Conservation (phyloP, 2,888 invertebrate genomes). For the Frankliniella fusca region DNA sequence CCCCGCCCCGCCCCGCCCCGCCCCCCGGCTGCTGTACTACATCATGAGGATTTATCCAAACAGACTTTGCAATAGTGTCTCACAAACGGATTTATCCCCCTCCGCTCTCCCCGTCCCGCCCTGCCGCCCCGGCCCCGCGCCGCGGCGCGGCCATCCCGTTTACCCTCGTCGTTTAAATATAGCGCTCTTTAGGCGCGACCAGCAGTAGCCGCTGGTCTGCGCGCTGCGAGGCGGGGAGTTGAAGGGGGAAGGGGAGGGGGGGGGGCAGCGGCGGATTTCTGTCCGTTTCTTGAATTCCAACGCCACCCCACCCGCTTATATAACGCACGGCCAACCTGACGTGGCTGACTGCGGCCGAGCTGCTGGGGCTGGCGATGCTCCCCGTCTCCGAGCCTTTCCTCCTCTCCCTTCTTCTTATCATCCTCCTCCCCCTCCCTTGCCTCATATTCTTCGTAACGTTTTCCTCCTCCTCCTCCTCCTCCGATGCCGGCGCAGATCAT, state of each 20-base stretch:
- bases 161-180: slow-evolving; percentile 15
- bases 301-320: background rate
- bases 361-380: too few relatives aligned
- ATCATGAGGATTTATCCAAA: background rate
- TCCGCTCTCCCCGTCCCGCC: background rate
- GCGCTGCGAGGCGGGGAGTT: slow-evolving; percentile 35
- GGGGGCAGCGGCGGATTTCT: slow-evolving; percentile 29
- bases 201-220: slow-evolving; percentile 42
- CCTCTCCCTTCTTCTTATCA: too few relatives aligned
- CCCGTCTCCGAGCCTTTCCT: too few relatives aligned
- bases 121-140: background rate
- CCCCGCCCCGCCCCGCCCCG: background rate
- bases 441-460: background rate
- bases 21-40: background rate
- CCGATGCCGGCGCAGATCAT: background rate
- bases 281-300: slow-evolving; percentile 16
- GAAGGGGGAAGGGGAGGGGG: slow-evolving; percentile 33
- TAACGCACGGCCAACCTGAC: background rate
- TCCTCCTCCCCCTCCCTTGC: too few relatives aligned
- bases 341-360: background rate
- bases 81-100: background rate
- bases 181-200: slow-evolving; percentile 42
- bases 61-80: background rate
- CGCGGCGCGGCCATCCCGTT: background rate
- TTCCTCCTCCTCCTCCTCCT: background rate